These are phyloP conservation scores for Limnothrissa miodon DNA, from an alignment of 2,113 vertebrate species.

Conservation along the genomic window DNA sequence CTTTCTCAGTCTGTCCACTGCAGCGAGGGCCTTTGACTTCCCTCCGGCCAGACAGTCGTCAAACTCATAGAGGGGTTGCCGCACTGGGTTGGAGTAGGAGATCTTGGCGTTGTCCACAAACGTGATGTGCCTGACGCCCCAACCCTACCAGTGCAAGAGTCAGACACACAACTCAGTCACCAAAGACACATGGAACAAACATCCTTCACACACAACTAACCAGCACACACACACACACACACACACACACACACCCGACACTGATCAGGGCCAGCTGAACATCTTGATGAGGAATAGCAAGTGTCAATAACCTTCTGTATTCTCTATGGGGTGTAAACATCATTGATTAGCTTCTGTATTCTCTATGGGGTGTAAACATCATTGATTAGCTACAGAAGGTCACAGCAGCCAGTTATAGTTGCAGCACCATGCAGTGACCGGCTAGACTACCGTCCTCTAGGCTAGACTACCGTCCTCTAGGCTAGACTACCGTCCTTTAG, in stretches of 20 bases:
- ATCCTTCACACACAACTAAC: not conserved
- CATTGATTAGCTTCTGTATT: too few species aligned
- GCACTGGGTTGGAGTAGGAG: constrained; percentile 96
- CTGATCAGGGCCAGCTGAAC: too few species aligned
- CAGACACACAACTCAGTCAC: not conserved
- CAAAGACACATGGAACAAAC: not conserved
- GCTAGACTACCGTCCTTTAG: too few species aligned
- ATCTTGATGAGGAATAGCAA: too few species aligned
- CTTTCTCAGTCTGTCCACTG: constrained; percentile 86
- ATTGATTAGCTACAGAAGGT: too few species aligned
- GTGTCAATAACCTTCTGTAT: too few species aligned
- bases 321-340: too few species aligned
- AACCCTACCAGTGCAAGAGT: constrained; percentile 72
- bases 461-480: not conserved
- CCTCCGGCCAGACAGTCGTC: constrained; percentile 92
- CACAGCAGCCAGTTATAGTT: not conserved
- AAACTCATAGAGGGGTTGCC: constrained; percentile 95
- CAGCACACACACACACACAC: not conserved
- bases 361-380: too few species aligned
- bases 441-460: too few species aligned
- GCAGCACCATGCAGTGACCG: not conserved
- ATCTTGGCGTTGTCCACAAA: constrained; percentile 98
- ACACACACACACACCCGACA: not conserved
- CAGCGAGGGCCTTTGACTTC: constrained; percentile 87
- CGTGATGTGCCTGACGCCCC: constrained; percentile 94